Conservation (phyloP, 2,113 vertebrate genomes). For the Epinephelus lanceolatus region DNA sequence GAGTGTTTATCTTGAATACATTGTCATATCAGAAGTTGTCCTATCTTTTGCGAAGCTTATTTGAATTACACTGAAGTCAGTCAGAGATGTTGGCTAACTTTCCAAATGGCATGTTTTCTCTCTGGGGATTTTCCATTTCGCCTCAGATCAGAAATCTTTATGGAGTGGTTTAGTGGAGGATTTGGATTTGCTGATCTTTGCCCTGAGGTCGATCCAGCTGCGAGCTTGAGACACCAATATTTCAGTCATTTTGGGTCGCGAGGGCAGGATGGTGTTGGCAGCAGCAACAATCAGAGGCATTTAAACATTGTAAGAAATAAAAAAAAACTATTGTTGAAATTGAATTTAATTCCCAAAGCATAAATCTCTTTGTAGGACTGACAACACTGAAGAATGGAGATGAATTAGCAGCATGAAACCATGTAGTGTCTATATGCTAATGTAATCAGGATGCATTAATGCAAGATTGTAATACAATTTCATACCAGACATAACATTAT, state of each 20-base stretch:
- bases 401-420: background rate
- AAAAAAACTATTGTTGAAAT: background rate
- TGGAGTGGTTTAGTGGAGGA: slow-evolving; percentile 12
- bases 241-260: background rate
- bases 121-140: slow-evolving; percentile 7
- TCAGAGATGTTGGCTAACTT: background rate
- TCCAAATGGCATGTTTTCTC: background rate
- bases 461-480: background rate
- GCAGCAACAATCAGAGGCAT: background rate
- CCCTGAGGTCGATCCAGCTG: slow-evolving; percentile 16
- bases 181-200: slow-evolving; percentile 11
- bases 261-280: background rate
- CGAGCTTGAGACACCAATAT: slow-evolving; percentile 1
- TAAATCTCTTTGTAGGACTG: background rate
- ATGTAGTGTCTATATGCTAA: background rate
- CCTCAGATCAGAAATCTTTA: slow-evolving; percentile 20
- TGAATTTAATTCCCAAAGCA: too few species aligned
- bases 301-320: background rate
- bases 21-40: background rate
- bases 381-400: background rate
- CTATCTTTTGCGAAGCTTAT: background rate
- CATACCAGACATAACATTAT: background rate
- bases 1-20: background rate
- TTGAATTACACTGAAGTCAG: slow-evolving; percentile 7
- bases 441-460: slow-evolving; percentile 11